Conservation (phyloP, 2,113 vertebrate species). For the Cacatua alba region DNA sequence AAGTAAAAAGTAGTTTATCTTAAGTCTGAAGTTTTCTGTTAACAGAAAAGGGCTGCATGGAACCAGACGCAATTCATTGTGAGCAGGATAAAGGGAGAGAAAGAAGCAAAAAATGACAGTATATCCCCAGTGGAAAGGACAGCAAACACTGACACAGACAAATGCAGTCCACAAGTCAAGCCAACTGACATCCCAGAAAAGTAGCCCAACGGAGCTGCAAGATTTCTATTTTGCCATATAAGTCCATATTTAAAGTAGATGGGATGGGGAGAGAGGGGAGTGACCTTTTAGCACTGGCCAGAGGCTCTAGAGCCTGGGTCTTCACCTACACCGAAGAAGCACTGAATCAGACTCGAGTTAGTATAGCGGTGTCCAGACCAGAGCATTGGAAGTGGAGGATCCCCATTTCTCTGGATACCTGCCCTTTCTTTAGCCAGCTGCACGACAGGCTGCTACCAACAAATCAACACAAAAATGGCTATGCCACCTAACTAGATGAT, state of each 20-base stretch:
- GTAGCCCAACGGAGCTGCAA: accelerated
- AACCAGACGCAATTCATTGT: neutral
- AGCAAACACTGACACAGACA: neutral
- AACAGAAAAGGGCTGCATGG: neutral
- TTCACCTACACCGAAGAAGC: neutral
- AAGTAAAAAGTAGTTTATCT: neutral
- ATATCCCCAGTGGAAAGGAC: neutral
- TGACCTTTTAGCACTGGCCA: neutral
- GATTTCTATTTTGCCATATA: neutral
- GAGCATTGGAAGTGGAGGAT: neutral
- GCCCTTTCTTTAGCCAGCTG: neutral
- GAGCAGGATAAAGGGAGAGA: neutral
- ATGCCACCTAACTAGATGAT: neutral
- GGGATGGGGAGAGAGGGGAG: neutral
- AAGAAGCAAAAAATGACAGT: neutral
- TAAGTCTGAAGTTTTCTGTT: neutral
- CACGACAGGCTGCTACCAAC: neutral
- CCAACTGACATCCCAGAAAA: neutral
- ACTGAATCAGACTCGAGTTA: accelerated
- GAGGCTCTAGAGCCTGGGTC: neutral
- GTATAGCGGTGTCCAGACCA: neutral
- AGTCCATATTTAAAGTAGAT: neutral
- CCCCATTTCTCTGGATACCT: neutral
- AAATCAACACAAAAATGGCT: neutral
- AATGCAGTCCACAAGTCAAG: neutral